Base-by-base conservation (phyloP, 2,113 vertebrate species). In the Micronycteris hirsuta region DNA sequence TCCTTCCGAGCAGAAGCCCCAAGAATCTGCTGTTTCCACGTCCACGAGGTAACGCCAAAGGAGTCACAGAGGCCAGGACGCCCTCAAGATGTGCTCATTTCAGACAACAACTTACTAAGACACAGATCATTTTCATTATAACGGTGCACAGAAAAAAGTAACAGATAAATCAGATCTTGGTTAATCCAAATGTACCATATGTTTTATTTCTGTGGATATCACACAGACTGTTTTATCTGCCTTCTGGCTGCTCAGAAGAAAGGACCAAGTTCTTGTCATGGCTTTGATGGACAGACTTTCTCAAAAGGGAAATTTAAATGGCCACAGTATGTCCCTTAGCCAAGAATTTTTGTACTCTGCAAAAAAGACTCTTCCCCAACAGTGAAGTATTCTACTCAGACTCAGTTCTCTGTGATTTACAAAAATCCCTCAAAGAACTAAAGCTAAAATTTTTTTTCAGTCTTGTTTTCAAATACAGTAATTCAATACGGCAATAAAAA, bases 391-490 rank as follows among this genome's bases (percentile, higher is more conserved):
- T 91, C 4, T 45, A 76, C 41, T 91, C 4, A 0, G n/a, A 20
- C 33, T 54, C 47, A 41, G 24, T 52, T 84, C 61, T 89, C 93
- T 71, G 16, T 58, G 65, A 86, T 15, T 47, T 54, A n/a, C n/a
- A 86, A 87, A 71, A 76, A 77, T 90, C 67, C 56, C 56, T 63
- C 58, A 4, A 22, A 83, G 68, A 54, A 63, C 78, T 45, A 73
- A 91, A 28, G 28, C 65, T 83, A 33, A 76, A 71, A 7, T 33
- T n/a, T 82, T 43, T 84, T 61, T 45, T 36, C n/a, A 49, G 49
- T 65, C 43, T 9, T 7, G 45, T 84, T 97, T 95, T 93, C 84
- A 96, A 86, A 92, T 61, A 71, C 2, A 47, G 70, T 71, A 77
- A 93, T 38, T 92, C 84, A 41, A 85, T 41, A 73, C 13, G 41